Conservation (phyloP, 2,113 vertebrate species). For the Lamprotornis superbus region DNA sequence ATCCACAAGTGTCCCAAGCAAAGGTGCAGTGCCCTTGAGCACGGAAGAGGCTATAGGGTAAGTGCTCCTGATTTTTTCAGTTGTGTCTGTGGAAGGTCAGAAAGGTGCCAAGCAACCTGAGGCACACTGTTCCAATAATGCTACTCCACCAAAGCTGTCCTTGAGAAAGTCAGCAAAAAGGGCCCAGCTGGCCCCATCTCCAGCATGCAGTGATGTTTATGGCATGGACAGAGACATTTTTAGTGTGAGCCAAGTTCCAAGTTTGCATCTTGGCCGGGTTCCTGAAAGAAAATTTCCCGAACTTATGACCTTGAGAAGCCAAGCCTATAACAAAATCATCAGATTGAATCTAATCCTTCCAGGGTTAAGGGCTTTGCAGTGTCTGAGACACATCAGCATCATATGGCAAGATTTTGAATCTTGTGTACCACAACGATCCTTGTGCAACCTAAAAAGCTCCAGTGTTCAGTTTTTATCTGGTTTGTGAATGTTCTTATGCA, state of each 20-base stretch:
- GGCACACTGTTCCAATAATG: neutral
- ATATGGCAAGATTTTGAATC: neutral
- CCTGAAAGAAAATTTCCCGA: constrained; percentile 5
- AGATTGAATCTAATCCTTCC: neutral
- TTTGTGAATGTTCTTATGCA: neutral
- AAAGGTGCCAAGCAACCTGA: neutral
- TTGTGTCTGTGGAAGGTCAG: neutral
- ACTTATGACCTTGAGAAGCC: neutral
- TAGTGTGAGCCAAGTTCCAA: neutral
- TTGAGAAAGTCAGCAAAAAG: constrained; percentile 7
- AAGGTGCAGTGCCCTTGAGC: neutral
- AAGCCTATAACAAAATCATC: neutral
- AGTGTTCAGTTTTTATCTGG: neutral
- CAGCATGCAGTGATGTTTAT: constrained; percentile 22
- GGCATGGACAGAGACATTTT: constrained; percentile 9
- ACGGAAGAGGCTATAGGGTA: neutral
- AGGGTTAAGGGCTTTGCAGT: neutral
- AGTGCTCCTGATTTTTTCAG: neutral
- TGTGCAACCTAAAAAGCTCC: neutral
- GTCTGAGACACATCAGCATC: neutral
- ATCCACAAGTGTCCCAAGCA: neutral
- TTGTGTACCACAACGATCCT: neutral
- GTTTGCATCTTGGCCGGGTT: neutral
- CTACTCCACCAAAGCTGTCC: neutral
- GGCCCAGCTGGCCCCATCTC: neutral